These are phyloP conservation scores for Bombyx mandarina DNA, from an alignment of 1,140 invertebrate genomes.

Conservation along the genomic window DNA sequence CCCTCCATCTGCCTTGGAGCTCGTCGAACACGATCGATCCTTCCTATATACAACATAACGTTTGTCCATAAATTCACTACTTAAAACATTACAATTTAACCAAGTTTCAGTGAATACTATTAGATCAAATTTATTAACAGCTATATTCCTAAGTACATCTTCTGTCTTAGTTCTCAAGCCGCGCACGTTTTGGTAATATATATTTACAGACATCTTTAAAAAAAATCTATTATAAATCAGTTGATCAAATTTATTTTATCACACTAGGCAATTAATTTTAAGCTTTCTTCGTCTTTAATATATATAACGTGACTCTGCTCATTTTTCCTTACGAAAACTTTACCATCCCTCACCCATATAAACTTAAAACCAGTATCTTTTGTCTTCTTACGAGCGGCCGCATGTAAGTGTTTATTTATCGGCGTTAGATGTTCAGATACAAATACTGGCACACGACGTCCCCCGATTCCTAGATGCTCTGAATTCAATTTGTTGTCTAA, in stretches of 20 bases:
- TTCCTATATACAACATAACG: slow-evolving; percentile 21
- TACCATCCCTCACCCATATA: slow-evolving; percentile 10
- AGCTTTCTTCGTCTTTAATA: slow-evolving; percentile 7
- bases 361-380: slow-evolving; percentile 18
- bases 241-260: background rate
- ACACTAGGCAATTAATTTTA: slow-evolving; percentile 7
- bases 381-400: slow-evolving; percentile 13
- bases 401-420: slow-evolving; percentile 15
- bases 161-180: slow-evolving; percentile 18
- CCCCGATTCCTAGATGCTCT: slow-evolving; percentile 12
- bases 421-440: slow-evolving; percentile 17
- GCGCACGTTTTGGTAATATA: slow-evolving; percentile 20
- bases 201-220: slow-evolving; percentile 6
- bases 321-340: slow-evolving; percentile 18
- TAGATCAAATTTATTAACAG: slow-evolving; percentile 15
- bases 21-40: slow-evolving; percentile 11
- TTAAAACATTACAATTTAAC: slow-evolving; percentile 14
- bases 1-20: slow-evolving; percentile 20
- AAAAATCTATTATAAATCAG: background rate
- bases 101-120: slow-evolving; percentile 23
- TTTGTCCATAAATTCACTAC: slow-evolving; percentile 15
- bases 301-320: slow-evolving; percentile 8
- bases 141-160: slow-evolving; percentile 11
- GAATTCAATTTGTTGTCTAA: slow-evolving; percentile 12
- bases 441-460: slow-evolving; percentile 9